phyloP scores from a whole-genome alignment of 2,113 vertebrate species.

The Galeopterus variegatus region DNA sequence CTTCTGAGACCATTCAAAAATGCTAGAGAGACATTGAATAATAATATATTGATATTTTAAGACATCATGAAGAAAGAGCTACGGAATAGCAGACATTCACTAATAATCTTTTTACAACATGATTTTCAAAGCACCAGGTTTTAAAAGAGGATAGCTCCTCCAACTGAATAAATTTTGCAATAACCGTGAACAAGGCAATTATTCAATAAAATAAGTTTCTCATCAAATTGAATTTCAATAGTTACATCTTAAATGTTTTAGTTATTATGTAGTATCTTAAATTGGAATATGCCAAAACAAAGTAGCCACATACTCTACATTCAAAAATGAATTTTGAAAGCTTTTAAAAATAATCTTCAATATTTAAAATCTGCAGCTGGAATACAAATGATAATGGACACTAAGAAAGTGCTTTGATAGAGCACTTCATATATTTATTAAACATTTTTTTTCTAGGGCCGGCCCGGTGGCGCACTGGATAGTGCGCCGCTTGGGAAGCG shows the following conservation, averaged over 20 bases:
- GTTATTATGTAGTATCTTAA: neutral
- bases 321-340: neutral
- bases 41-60: slow-evolving; percentile 13
- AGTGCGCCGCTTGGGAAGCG: no score
- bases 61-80: neutral
- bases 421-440: neutral
- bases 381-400: neutral
- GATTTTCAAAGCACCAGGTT: neutral
- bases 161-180: neutral
- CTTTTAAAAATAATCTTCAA: neutral
- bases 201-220: slow-evolving; percentile 1
- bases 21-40: neutral
- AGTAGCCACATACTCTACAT: neutral
- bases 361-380: neutral
- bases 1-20: neutral
- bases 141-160: neutral
- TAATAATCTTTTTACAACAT: neutral
- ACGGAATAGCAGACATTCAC: neutral
- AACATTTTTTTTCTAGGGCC: neutral
- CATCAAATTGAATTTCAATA: neutral
- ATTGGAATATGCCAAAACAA: neutral
- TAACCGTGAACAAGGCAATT: neutral
- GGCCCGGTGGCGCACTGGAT: no score
- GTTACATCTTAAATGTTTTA: slow-evolving; percentile 7
- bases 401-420: neutral